Percentiles rank a stretch among this genome's conserved stretches.
These are phyloP conservation scores for Allolobophora icterica DNA, from an alignment of 2,888 invertebrate species.

Conservation along the genomic window DNA sequence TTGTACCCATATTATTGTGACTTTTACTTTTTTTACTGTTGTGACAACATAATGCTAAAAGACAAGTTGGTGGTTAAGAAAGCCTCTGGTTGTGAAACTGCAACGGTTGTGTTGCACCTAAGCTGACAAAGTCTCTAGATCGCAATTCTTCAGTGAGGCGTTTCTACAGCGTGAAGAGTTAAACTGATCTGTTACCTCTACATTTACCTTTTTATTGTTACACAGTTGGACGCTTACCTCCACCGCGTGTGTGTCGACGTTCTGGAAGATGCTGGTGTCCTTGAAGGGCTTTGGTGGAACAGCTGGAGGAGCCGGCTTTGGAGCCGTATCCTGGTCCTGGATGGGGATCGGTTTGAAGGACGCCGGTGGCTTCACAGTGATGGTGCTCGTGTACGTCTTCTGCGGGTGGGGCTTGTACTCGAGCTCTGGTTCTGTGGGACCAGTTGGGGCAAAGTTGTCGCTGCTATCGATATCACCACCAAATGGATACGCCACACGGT, in stretches of 20 bases:
- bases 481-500: slow-evolving; percentile 45
- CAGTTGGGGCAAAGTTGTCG: slow-evolving; percentile 51
- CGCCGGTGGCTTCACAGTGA: slow-evolving; percentile 53
- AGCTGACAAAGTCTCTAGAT: no score
- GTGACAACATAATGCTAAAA: no score
- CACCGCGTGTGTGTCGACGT: slow-evolving; percentile 64
- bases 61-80: no score
- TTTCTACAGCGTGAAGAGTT: no score
- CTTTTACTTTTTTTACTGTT: no score
- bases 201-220: not conserved
- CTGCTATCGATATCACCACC: slow-evolving; percentile 37
- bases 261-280: slow-evolving; percentile 60
- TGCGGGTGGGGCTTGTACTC: slow-evolving; percentile 51
- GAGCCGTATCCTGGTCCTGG: slow-evolving; percentile 51
- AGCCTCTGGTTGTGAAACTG: no score
- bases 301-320: slow-evolving; percentile 55
- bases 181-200: no score
- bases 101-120: no score
- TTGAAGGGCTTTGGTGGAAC: slow-evolving; percentile 59
- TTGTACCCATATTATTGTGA: no score
- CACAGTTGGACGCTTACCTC: slow-evolving; percentile 55
- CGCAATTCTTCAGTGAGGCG: no score
- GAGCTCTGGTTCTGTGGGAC: slow-evolving; percentile 49
- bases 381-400: slow-evolving; percentile 49
- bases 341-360: slow-evolving; percentile 58